These are phyloP conservation scores for Sander vitreus DNA, from an alignment of 2,113 vertebrate genomes.

Conservation along the genomic window DNA sequence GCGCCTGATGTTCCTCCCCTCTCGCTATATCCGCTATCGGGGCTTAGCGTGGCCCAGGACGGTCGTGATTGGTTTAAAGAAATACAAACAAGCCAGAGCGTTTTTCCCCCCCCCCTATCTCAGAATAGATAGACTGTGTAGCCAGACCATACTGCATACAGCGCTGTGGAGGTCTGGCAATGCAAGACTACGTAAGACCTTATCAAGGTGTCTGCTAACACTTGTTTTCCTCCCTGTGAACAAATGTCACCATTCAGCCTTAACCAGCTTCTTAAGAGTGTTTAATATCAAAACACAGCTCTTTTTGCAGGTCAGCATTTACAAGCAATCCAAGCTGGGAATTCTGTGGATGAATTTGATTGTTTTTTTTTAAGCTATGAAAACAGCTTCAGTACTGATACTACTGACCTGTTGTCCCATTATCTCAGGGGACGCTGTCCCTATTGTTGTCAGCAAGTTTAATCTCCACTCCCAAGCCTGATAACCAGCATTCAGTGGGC, in stretches of 20 bases:
- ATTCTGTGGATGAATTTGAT: conserved; percentile 10
- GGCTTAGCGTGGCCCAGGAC: no score
- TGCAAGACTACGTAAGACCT: neutral
- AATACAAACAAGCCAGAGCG: no score
- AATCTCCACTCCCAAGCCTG: conserved; percentile 29
- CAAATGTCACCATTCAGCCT: conserved; percentile 1
- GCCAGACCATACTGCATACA: no score
- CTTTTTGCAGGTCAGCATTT: conserved; percentile 1
- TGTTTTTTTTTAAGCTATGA: neutral
- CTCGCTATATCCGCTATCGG: no score
- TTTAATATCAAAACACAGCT: neutral
- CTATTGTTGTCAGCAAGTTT: conserved; percentile 36
- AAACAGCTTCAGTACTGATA: conserved; percentile 2
- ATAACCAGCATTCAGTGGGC: conserved; percentile 38
- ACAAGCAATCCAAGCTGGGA: neutral
- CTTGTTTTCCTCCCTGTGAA: neutral
- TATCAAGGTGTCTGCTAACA: neutral
- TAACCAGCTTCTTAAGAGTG: neutral
- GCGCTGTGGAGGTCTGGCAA: no score
- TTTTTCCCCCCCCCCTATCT: no score
- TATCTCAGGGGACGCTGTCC: conserved; percentile 16
- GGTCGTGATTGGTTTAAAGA: no score
- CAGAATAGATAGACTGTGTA: no score
- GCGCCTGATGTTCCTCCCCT: no score
- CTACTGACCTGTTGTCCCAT: neutral